Conservation (phyloP, 2,888 invertebrate genomes). For the Cerceris rybyensis region DNA sequence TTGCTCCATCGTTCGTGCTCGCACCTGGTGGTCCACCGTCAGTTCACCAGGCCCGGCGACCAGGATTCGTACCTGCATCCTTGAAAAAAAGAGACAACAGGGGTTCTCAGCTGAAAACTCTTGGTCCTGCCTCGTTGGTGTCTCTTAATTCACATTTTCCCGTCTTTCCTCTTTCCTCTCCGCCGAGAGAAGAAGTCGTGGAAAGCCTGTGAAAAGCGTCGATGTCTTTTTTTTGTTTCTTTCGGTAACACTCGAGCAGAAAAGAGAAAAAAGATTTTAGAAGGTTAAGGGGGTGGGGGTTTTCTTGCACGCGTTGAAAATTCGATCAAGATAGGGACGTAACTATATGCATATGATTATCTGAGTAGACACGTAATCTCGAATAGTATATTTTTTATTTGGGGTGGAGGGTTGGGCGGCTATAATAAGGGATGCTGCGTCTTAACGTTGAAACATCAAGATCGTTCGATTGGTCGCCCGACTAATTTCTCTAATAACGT, state of each 20-base stretch:
- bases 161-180: conserved; percentile 46
- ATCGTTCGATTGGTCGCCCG: conserved; percentile 2
- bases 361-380: neutral
- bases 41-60: conserved; percentile 57
- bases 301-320: too few relatives aligned
- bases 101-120: conserved; percentile 55
- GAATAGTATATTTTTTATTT: neutral
- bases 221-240: conserved; percentile 17
- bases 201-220: conserved; percentile 55
- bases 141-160: conserved; percentile 43
- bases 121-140: conserved; percentile 31
- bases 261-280: neutral
- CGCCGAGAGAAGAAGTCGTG: conserved; percentile 45
- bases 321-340: too few relatives aligned
- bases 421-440: neutral
- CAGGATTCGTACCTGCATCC: conserved; percentile 68
- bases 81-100: conserved; percentile 68
- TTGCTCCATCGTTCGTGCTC: conserved; percentile 55
- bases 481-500: neutral
- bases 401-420: neutral
- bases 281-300: too few relatives aligned
- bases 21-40: conserved; percentile 59
- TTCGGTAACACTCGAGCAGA: neutral
- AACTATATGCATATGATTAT: too few relatives aligned
- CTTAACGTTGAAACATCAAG: conserved; percentile 2